A percentile compares a stretch with the other conserved stretches of the same genome.
Conservation (phyloP, 2,113 vertebrate genomes). For the Pagrus major region DNA sequence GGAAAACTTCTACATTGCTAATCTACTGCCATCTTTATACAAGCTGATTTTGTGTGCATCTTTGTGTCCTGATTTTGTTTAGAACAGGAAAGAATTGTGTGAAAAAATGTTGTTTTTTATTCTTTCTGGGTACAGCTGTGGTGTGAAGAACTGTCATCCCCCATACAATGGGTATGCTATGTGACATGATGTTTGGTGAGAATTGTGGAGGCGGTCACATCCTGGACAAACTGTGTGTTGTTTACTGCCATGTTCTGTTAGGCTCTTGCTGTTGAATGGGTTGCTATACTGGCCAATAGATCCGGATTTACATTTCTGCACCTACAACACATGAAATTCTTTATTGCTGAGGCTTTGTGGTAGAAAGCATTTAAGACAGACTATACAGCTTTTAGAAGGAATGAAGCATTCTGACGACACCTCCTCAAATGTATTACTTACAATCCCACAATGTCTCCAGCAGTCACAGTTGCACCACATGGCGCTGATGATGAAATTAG, state of each 20-base stretch:
- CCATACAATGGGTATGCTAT: neutral
- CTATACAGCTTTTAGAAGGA: slow-evolving; percentile 11
- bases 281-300: neutral
- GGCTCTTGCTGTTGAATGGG: neutral
- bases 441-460: neutral
- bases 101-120: neutral
- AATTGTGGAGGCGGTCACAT: slow-evolving; percentile 15
- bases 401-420: neutral
- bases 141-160: slow-evolving; percentile 17
- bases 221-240: neutral
- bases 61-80: neutral
- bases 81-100: no score
- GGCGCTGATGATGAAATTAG: slow-evolving; percentile 57
- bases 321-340: neutral
- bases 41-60: neutral
- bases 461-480: slow-evolving; percentile 19
- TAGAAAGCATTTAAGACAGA: no score
- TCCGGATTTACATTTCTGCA: neutral
- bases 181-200: neutral
- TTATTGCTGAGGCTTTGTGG: neutral
- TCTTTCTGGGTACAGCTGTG: neutral
- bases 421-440: slow-evolving; percentile 6
- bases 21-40: neutral
- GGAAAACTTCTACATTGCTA: neutral
- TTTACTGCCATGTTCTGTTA: slow-evolving; percentile 10